Conservation (phyloP, 2,797 vertebrate genomes). For the Diplodus puntazzo region DNA sequence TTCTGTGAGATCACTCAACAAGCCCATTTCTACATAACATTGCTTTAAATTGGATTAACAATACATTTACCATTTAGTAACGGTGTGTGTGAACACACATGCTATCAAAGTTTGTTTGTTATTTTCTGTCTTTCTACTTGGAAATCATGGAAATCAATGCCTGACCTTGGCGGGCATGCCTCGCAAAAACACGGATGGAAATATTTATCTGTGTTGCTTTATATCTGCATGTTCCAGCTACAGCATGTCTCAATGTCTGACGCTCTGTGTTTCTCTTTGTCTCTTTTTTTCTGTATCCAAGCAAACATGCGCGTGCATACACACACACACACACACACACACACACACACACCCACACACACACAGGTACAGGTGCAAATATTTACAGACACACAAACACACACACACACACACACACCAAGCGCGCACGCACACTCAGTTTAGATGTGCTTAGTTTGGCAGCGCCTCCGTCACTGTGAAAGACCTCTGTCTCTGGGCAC, state of each 20-base stretch:
- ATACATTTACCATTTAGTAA: too few species aligned
- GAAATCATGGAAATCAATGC: constrained; percentile 2
- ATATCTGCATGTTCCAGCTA: background rate
- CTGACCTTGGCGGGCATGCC: background rate
- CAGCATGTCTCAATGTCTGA: background rate
- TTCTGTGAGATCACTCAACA: too few species aligned
- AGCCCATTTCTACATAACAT: too few species aligned
- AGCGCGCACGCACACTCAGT: constrained; percentile 21
- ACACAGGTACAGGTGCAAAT: background rate
- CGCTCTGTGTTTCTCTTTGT: background rate
- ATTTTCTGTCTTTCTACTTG: background rate
- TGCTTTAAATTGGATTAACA: too few species aligned
- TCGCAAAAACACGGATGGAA: background rate
- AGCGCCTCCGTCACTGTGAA: constrained; percentile 64
- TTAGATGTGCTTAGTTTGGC: constrained; percentile 61
- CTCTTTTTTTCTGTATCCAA: background rate
- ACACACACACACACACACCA: background rate
- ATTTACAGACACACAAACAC: background rate
- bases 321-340: constrained; percentile 21
- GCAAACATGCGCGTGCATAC: background rate
- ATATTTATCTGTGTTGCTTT: background rate
- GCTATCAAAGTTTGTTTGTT: background rate
- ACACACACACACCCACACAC: constrained; percentile 3
- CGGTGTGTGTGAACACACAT: too few species aligned
- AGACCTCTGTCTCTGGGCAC: constrained; percentile 72